Conservation (phyloP, 2,797 vertebrate species). For the Heliangelus exortis region DNA sequence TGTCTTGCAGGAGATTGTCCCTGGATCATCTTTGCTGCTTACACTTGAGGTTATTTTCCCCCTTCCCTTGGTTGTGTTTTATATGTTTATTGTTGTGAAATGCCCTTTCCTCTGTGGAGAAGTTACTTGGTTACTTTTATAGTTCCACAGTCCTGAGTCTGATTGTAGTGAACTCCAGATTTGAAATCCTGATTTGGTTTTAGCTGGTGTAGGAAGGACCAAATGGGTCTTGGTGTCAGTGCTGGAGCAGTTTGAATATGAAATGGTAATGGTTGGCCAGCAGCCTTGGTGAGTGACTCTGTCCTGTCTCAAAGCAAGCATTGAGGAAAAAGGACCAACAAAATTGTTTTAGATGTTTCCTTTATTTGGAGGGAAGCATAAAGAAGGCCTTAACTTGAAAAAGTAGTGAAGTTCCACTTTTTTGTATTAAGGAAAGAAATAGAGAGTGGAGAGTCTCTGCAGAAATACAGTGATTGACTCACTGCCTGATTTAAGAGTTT, state of each 20-base stretch:
- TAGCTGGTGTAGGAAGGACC: background rate
- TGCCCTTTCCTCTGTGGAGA: background rate
- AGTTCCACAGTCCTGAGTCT: background rate
- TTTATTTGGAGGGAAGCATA: background rate
- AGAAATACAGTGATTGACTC: background rate
- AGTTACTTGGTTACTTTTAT: background rate
- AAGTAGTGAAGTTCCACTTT: background rate
- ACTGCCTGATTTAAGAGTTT: background rate
- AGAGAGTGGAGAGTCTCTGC: background rate
- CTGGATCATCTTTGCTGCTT: background rate
- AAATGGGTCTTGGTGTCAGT: background rate
- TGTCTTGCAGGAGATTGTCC: background rate
- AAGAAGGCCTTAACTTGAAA: background rate
- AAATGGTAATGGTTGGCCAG: background rate
- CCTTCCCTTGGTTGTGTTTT: background rate
- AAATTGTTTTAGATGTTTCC: background rate
- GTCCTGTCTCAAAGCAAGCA: background rate
- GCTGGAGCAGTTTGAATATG: background rate
- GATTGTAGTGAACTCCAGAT: background rate
- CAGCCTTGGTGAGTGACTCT: background rate
- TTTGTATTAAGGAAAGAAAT: background rate
- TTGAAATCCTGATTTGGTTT: constrained; percentile 23
- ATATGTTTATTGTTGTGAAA: background rate
- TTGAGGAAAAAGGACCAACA: background rate
- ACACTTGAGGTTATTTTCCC: background rate